phyloP scores from a whole-genome alignment of 2,113 vertebrate species.

The Chunga burmeisteri region DNA sequence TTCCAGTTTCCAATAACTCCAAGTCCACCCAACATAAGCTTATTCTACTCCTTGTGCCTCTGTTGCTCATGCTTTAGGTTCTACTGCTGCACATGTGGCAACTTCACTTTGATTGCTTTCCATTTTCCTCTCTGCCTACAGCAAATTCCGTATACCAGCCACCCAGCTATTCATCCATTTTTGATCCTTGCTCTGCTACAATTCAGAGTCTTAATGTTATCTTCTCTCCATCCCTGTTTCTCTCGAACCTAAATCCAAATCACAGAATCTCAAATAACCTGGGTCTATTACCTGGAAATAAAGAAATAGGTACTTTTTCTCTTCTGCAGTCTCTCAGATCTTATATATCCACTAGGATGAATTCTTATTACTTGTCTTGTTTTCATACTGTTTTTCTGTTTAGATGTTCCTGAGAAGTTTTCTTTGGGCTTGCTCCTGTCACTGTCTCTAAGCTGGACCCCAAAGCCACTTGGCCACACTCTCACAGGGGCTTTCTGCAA shows the following conservation, averaged over 20 bases:
- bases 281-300: neutral
- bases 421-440: neutral
- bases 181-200: neutral
- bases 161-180: neutral
- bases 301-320: neutral
- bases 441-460: neutral
- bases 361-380: neutral
- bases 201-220: neutral
- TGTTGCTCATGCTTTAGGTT: neutral
- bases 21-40: neutral
- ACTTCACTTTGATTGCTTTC: neutral
- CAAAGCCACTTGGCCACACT: neutral
- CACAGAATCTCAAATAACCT: neutral
- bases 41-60: neutral
- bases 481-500: neutral
- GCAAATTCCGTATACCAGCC: neutral
- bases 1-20: neutral
- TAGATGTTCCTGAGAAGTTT: neutral
- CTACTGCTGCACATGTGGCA: neutral
- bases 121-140: neutral
- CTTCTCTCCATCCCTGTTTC: neutral
- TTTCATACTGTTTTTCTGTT: neutral
- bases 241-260: neutral
- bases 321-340: neutral
- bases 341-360: neutral